These are phyloP conservation scores for Phalanger gymnotis DNA, from an alignment of 2,797 vertebrate genomes.

Conservation along the genomic window DNA sequence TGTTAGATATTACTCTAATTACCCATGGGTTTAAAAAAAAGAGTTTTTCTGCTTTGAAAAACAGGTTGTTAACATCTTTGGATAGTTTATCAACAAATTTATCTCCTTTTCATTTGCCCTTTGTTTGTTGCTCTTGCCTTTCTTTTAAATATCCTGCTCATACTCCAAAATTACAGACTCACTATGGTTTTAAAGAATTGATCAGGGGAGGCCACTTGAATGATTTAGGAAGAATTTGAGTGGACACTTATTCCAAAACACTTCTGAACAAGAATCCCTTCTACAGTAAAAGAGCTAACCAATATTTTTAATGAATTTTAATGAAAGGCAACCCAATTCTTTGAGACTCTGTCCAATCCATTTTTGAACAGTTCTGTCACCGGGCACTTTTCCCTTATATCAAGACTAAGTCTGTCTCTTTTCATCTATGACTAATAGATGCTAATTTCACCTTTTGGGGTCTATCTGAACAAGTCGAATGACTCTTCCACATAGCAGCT, in stretches of 20 bases:
- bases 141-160: not conserved
- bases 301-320: not conserved
- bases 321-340: not conserved
- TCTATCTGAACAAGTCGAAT: not conserved
- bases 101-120: not conserved
- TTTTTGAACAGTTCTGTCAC: not conserved
- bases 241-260: not conserved
- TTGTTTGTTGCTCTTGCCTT: not conserved
- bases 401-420: not conserved
- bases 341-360: not conserved
- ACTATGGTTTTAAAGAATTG: not conserved
- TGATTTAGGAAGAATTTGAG: not conserved
- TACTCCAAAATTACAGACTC: not conserved
- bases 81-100: not conserved
- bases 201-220: not conserved
- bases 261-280: not conserved
- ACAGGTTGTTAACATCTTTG: not conserved
- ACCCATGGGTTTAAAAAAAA: not conserved
- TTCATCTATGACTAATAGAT: not conserved
- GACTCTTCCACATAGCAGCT: not conserved
- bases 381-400: not conserved
- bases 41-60: not conserved
- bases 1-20: not conserved
- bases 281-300: not conserved
- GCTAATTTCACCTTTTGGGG: not conserved